Evolutionary conservation across 1,140 invertebrate species (phyloP), one percentile per base, ranked within the genome.

Genomic region (Anadara kagoshimensis): DNA sequence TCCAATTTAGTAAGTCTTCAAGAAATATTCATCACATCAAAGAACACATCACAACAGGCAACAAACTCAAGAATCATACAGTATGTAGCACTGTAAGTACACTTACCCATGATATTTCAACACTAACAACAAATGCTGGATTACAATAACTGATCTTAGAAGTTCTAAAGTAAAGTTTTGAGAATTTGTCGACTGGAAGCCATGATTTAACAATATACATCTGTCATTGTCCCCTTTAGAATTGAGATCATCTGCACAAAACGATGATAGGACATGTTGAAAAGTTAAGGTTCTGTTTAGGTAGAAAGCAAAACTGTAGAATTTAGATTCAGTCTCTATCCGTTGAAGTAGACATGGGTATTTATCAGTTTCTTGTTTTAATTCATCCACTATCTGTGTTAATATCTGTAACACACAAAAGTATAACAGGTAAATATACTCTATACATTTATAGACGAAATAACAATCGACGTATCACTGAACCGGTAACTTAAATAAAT

Each of bases 31-130:
- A 36, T 2, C 29, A 36, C 29, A 36, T 36, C 29, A 36, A 36
- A 36, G 29, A 2, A 36, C 29, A 36, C 7, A 36, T 7, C 29
- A 2, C 29, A 36, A 2, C 29, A 36, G 7, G 4, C 49, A 18
- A n/a, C 10, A 51, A 3, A 51, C 1, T 51, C 49, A 51, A 18
- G 20, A 4, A 51, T 51, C 4, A 16, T 4, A 51, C 20, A 18
- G 20, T 10, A 51, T 51, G 49, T 10, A 22, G n/a, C n/a, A n/a
- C n/a, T n/a, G n/a, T n/a, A 10, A 11, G 16, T 51, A 2, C 1
- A 51, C 20, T 18, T 51, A 63, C 61, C 61, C 61, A 45, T 41
- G 22, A 44, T 22, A 36, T n/a, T 44, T 63, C 24, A 63, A 49
- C 36, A 63, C 7, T 45, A 12, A 24, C 2, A 24, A 44, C 10